Percentiles rank a stretch among this genome's conserved stretches.
phyloP scores from a whole-genome alignment of 2,888 invertebrate genomes.

The Pediacus dermestoides region DNA sequence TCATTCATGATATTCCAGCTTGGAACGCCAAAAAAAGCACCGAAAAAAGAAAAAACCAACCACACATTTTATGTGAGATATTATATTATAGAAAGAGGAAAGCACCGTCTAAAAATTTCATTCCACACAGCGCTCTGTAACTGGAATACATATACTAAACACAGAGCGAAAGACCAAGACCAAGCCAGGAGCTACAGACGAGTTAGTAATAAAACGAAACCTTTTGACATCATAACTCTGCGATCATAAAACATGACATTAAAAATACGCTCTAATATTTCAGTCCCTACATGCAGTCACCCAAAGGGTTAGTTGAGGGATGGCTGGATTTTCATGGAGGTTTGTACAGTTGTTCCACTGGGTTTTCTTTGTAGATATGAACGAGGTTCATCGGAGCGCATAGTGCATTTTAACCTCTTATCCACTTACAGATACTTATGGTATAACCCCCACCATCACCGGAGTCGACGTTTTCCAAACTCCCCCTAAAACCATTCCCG shows the following conservation, averaged over 20 bases:
- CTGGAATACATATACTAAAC: too few relatives aligned
- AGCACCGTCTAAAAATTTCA: too few relatives aligned
- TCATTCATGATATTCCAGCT: too few relatives aligned
- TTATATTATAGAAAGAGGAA: too few relatives aligned
- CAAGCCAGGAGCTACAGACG: conserved; percentile 36
- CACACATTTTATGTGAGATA: too few relatives aligned
- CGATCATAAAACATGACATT: conserved; percentile 47
- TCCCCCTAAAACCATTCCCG: too few relatives aligned
- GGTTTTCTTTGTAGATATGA: conserved; percentile 43
- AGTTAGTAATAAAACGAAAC: conserved; percentile 43
- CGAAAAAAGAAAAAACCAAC: too few relatives aligned
- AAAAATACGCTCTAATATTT: conserved; percentile 47
- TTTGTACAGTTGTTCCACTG: conserved; percentile 13
- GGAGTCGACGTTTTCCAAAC: too few relatives aligned
- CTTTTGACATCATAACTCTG: conserved; percentile 45
- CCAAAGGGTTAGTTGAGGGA: conserved; percentile 26
- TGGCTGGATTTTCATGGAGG: conserved; percentile 37
- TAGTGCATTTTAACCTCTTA: conserved; percentile 49
- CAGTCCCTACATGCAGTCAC: conserved; percentile 35
- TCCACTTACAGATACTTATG: conserved; percentile 43
- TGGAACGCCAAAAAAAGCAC: too few relatives aligned
- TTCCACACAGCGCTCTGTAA: too few relatives aligned
- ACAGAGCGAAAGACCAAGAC: too few relatives aligned
- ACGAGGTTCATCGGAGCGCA: conserved; percentile 47
- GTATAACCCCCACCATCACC: too few relatives aligned